These are phyloP conservation scores for Lagopus leucura DNA, from an alignment of 2,113 vertebrate genomes.

Conservation along the genomic window DNA sequence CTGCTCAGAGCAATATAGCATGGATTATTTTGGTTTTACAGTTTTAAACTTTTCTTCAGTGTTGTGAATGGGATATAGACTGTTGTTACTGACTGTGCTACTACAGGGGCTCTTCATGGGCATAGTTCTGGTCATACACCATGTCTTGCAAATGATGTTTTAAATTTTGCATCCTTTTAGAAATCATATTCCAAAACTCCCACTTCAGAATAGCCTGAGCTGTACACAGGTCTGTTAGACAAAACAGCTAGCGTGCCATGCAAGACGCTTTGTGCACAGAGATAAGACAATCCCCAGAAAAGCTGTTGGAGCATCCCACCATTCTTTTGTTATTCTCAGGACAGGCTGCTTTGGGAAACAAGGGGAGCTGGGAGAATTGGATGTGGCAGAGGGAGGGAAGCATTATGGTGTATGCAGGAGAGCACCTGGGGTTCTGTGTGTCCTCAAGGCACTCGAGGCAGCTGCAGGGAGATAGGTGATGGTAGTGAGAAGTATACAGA, in stretches of 20 bases:
- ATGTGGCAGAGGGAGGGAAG: background rate
- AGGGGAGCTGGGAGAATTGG: background rate
- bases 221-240: background rate
- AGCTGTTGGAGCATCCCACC: background rate
- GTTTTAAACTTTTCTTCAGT: background rate
- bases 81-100: background rate
- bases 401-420: background rate
- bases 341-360: background rate
- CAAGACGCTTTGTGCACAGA: background rate
- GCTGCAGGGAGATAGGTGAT: background rate
- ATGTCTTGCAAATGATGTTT: background rate
- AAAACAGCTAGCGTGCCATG: too few relatives aligned
- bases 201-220: background rate
- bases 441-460: background rate
- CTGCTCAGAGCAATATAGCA: background rate
- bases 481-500: background rate
- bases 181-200: background rate
- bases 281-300: background rate
- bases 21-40: background rate
- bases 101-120: background rate
- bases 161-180: background rate
- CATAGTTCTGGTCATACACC: background rate
- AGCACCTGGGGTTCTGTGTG: background rate
- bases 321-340: background rate
- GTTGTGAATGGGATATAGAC: too few relatives aligned